phyloP scores from a whole-genome alignment of 2,113 vertebrate genomes.

The Sisor rabdophorus region DNA sequence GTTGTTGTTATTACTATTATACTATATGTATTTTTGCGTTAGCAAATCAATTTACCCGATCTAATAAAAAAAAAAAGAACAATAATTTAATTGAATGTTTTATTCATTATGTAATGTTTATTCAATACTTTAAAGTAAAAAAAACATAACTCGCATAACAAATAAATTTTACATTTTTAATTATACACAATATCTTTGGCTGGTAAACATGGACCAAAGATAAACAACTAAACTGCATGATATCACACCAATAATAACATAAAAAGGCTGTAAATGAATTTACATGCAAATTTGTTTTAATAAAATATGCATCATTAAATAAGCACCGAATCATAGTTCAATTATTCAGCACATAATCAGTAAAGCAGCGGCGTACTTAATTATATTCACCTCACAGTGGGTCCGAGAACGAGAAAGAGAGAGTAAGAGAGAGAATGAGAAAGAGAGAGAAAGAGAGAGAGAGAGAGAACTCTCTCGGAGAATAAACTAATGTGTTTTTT shows the following conservation, averaged over 20 bases:
- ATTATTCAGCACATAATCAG: conserved; percentile 43
- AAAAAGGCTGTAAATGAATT: conserved; percentile 12
- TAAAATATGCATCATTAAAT: conserved; percentile 42
- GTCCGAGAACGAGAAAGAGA: neutral
- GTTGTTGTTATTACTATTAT: neutral
- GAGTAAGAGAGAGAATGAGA: neutral
- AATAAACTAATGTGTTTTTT: conserved; percentile 43
- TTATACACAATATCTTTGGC: neutral
- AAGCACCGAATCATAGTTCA: conserved; percentile 35
- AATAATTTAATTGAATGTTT: neutral
- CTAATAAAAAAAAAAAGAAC: neutral
- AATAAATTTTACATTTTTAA: neutral
- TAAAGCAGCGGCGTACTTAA: conserved; percentile 26
- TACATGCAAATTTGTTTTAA: conserved; percentile 30
- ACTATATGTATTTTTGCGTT: neutral
- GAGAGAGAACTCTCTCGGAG: conserved; percentile 24
- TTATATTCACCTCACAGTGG: conserved; percentile 27
- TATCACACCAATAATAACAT: conserved; percentile 7
- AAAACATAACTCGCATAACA: neutral
- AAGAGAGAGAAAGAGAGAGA: neutral
- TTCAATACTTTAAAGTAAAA: neutral
- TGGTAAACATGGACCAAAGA: neutral
- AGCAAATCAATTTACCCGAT: neutral
- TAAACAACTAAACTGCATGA: neutral
- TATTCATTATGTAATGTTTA: neutral